Conservation (phyloP, 2,797 vertebrate species). For the Agapornis canus region DNA sequence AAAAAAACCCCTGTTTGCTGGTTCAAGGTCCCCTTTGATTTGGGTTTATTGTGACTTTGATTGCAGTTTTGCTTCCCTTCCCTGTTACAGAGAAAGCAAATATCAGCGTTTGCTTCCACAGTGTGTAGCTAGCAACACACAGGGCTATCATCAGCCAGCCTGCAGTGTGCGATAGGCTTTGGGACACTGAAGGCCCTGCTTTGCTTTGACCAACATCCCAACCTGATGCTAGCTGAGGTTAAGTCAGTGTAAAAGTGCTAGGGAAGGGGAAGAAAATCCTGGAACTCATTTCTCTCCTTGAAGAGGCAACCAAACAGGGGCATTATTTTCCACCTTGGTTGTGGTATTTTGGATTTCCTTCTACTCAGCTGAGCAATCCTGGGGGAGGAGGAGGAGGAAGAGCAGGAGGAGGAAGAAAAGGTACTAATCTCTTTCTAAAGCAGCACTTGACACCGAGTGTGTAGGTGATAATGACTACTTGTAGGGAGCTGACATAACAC, state of each 20-base stretch:
- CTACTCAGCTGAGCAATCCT: constrained; percentile 10
- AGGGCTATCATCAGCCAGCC: neutral
- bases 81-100: neutral
- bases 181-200: rapidly evolving
- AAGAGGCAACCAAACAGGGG: neutral
- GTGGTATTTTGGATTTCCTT: constrained; percentile 17
- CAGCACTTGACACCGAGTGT: constrained; percentile 49
- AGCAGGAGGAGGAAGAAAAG: constrained; percentile 21
- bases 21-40: neutral
- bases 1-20: rapidly evolving
- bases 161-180: neutral
- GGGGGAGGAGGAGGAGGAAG: constrained; percentile 11
- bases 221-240: neutral
- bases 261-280: neutral
- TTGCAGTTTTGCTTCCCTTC: neutral
- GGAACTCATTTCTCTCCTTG: neutral
- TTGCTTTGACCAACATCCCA: neutral
- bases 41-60: neutral
- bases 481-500: constrained; percentile 49
- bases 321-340: neutral
- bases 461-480: constrained; percentile 62
- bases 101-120: neutral
- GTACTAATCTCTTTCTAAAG: constrained; percentile 57
- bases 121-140: neutral
- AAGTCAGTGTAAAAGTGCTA: neutral